phyloP scores from a whole-genome alignment of 2,113 vertebrate species.

The Xenus cinereus region DNA sequence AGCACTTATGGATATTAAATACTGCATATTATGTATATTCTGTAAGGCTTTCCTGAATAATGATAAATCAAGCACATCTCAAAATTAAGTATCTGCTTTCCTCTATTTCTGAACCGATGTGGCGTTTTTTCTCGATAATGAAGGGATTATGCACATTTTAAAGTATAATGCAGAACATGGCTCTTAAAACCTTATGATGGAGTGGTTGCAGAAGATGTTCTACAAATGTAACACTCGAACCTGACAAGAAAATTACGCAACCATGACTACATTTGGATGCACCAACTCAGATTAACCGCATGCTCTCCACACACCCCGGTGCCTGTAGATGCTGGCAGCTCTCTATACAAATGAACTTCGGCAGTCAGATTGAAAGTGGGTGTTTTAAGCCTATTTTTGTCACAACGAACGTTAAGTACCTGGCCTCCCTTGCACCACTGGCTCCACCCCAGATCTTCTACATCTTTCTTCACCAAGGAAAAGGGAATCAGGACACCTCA shows the following conservation, averaged over 20 bases:
- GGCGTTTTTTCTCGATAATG: background rate
- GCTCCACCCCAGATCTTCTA: background rate
- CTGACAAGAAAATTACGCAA: slow-evolving; percentile 44
- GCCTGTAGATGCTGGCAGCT: slow-evolving; percentile 30
- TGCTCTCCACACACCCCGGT: background rate
- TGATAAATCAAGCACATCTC: background rate
- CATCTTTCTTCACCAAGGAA: background rate
- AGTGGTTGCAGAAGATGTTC: slow-evolving; percentile 24
- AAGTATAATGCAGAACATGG: slow-evolving; percentile 25
- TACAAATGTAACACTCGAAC: slow-evolving; percentile 47
- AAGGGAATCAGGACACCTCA: background rate
- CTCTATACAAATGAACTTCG: background rate
- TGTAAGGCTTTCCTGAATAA: background rate
- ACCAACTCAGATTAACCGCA: background rate
- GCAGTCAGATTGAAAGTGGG: slow-evolving; percentile 46
- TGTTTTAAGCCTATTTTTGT: slow-evolving; percentile 21
- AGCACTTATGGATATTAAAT: background rate
- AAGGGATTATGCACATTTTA: slow-evolving; percentile 44
- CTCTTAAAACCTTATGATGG: slow-evolving; percentile 20
- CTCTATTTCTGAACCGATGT: background rate
- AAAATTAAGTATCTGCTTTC: slow-evolving; percentile 42
- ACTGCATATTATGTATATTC: background rate
- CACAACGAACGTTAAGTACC: background rate
- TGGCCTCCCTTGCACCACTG: background rate
- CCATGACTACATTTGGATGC: slow-evolving; percentile 23